A percentile compares a stretch with the other conserved stretches of the same genome.
Conservation (phyloP, 2,888 invertebrate species). For the Cremastinae sp. region DNA sequence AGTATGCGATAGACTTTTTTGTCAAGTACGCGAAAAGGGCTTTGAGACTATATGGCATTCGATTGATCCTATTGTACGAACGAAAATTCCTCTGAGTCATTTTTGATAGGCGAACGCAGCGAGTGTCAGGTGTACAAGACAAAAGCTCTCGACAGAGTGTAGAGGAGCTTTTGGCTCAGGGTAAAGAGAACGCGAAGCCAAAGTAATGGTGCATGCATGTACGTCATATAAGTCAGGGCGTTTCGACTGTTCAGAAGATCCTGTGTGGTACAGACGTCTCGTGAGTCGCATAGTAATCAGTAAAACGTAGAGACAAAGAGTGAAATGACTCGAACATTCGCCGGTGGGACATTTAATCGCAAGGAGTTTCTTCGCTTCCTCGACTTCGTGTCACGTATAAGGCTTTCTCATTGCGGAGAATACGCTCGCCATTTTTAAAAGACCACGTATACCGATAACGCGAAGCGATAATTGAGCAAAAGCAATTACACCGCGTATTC, state of each 20-base stretch:
- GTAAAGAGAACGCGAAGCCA: neutral
- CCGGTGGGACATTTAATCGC: conserved; percentile 2
- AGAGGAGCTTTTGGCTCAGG: conserved; percentile 9
- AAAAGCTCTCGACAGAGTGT: conserved; percentile 16
- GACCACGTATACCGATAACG: too few species aligned
- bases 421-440: too few species aligned
- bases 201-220: too few species aligned
- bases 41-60: too few species aligned
- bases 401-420: too few species aligned
- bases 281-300: conserved; percentile 39
- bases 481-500: too few species aligned
- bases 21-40: too few species aligned
- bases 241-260: conserved; percentile 3
- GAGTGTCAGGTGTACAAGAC: conserved; percentile 3
- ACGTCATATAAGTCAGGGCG: neutral
- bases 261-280: conserved; percentile 24
- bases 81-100: neutral
- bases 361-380: conserved; percentile 8
- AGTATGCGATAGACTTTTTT: too few species aligned
- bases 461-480: too few species aligned
- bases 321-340: conserved; percentile 9
- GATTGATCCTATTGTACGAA: neutral
- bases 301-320: conserved; percentile 12
- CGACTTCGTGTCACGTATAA: neutral
- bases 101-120: neutral